Percentiles rank a stretch among this genome's conserved stretches.
Evolutionary conservation across 2,888 invertebrate genomes (phyloP).

Genomic region (Stictocephala bisonia): DNA sequence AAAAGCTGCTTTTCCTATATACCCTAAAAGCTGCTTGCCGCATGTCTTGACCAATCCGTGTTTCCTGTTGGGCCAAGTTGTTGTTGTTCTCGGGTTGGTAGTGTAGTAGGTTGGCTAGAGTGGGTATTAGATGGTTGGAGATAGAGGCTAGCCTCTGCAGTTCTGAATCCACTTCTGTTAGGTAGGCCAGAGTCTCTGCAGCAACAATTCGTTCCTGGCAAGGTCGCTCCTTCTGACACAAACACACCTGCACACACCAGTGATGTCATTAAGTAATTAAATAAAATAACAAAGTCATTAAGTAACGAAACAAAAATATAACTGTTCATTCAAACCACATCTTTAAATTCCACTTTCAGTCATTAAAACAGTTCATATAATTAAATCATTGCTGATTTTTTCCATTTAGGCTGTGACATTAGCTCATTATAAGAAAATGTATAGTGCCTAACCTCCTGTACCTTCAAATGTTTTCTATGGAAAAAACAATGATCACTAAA

Average conservation of each 20-base stretch:
- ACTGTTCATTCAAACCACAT: no score
- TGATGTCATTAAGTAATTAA: no score
- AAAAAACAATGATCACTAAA: no score
- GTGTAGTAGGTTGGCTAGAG: conserved; percentile 83
- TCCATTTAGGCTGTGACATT: no score
- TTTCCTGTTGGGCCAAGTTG: conserved; percentile 56
- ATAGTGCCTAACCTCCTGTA: no score
- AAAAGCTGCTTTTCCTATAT: conserved; percentile 42
- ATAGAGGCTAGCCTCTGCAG: conserved; percentile 90
- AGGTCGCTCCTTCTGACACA: conserved; percentile 81
- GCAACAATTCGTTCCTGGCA: conserved; percentile 78
- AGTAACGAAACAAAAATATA: no score
- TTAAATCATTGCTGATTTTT: no score
- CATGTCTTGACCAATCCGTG: conserved; percentile 61
- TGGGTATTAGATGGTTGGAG: conserved; percentile 90
- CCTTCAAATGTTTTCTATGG: no score
- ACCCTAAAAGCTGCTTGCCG: conserved; percentile 65
- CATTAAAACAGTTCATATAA: no score
- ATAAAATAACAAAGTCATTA: no score
- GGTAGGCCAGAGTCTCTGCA: conserved; percentile 89
- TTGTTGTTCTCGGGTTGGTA: conserved; percentile 66
- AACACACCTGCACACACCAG: conserved; percentile 68
- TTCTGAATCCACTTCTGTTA: conserved; percentile 91
- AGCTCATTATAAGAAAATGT: no score
- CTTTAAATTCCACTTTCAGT: no score